Conservation (phyloP, 2,888 invertebrate genomes). For the Oscheius sp. region DNA sequence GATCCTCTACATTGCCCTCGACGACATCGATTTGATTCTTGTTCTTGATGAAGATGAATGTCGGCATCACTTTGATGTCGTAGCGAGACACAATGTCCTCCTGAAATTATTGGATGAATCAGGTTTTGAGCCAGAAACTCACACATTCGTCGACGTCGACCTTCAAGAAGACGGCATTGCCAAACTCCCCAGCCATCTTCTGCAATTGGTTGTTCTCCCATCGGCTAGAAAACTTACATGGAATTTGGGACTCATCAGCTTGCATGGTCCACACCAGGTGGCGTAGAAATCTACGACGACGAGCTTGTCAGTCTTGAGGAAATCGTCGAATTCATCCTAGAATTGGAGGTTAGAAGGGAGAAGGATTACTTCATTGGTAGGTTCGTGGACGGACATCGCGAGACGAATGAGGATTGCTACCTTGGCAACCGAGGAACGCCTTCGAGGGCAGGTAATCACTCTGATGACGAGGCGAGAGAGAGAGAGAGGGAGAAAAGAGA, state of each 20-base stretch:
- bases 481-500: too few relatives aligned
- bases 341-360: neutral
- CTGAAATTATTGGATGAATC: slow-evolving; percentile 33
- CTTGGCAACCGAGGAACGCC: slow-evolving; percentile 8
- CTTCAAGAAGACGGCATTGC: slow-evolving; percentile 50
- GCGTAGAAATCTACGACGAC: slow-evolving; percentile 63
- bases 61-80: slow-evolving; percentile 68
- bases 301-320: slow-evolving; percentile 45
- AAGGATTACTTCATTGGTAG: slow-evolving; percentile 22
- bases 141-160: slow-evolving; percentile 61
- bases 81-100: slow-evolving; percentile 59
- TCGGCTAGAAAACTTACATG: slow-evolving; percentile 30
- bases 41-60: slow-evolving; percentile 67
- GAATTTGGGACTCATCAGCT: slow-evolving; percentile 56
- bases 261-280: slow-evolving; percentile 64
- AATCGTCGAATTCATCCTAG: slow-evolving; percentile 62
- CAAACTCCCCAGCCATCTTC: slow-evolving; percentile 48
- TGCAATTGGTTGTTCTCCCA: slow-evolving; percentile 16
- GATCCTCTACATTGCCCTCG: slow-evolving; percentile 63
- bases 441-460: too few relatives aligned
- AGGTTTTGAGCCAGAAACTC: slow-evolving; percentile 3
- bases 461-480: too few relatives aligned
- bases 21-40: slow-evolving; percentile 52
- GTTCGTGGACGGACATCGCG: slow-evolving; percentile 28
- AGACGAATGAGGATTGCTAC: neutral